Evolutionary conservation across 2,113 vertebrate genomes (phyloP).

Genomic region (Daboia siamensis): DNA sequence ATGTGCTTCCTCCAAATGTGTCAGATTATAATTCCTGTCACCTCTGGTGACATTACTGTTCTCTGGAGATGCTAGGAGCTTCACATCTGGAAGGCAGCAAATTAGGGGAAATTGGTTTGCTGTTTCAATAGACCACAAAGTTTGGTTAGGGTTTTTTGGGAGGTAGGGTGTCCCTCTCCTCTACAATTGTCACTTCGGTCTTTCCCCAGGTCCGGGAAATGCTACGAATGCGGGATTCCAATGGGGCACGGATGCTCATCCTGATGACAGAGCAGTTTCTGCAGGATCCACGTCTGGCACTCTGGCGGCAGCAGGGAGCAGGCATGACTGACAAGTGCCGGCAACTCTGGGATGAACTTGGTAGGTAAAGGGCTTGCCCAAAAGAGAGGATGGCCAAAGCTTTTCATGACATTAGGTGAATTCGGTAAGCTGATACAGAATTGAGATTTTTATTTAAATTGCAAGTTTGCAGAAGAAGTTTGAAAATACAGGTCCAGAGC

Average conservation of each 20-base stretch:
- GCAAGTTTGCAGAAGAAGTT: neutral
- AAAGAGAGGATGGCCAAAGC: neutral
- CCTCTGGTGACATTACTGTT: neutral
- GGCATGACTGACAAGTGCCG: conserved; percentile 72
- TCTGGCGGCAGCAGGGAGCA: conserved; percentile 69
- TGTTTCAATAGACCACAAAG: neutral
- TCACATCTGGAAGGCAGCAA: neutral
- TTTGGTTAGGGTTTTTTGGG: neutral
- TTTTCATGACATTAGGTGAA: neutral
- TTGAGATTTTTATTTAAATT: neutral
- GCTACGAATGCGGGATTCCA: conserved; percentile 71
- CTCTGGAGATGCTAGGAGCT: neutral
- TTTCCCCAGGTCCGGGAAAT: conserved; percentile 69
- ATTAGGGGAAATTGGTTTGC: neutral
- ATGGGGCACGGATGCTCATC: conserved; percentile 70
- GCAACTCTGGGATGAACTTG: conserved; percentile 73
- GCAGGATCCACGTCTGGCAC: conserved; percentile 64
- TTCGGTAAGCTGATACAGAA: neutral
- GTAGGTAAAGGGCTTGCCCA: conserved; percentile 32
- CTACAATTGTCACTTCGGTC: neutral
- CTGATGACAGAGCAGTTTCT: conserved; percentile 73
- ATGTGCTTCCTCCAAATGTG: neutral
- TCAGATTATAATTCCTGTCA: neutral
- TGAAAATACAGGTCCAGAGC: neutral
- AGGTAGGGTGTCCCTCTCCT: neutral